Percentiles rank a stretch among this genome's conserved stretches.
These are phyloP conservation scores for Pipra filicauda DNA, from an alignment of 2,113 vertebrate genomes.

Conservation along the genomic window DNA sequence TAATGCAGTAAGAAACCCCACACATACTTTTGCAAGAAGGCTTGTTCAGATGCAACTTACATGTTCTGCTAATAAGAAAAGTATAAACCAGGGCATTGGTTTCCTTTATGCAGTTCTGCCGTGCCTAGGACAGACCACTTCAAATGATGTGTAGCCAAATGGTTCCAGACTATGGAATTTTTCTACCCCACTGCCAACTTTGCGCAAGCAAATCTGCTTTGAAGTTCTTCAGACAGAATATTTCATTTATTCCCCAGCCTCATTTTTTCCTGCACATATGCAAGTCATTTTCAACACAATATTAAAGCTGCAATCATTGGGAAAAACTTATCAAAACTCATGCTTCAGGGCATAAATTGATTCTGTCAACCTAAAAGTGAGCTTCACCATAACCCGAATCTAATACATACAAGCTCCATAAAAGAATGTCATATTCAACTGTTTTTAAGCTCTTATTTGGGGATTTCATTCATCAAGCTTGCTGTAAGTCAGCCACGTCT, in stretches of 20 bases:
- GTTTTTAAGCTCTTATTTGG: neutral
- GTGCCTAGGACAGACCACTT: slow-evolving; percentile 3
- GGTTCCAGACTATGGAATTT: slow-evolving; percentile 40
- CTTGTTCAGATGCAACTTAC: neutral
- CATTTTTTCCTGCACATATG: slow-evolving; percentile 29
- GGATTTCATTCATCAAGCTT: neutral
- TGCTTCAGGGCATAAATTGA: slow-evolving; percentile 22
- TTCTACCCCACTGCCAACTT: slow-evolving; percentile 26
- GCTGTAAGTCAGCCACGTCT: neutral
- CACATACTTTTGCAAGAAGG: neutral
- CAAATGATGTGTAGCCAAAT: slow-evolving; percentile 29
- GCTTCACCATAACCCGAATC: neutral
- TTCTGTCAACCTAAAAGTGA: neutral
- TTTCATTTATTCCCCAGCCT: slow-evolving; percentile 18
- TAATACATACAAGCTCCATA: neutral
- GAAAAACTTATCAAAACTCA: neutral
- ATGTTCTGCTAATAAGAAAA: neutral
- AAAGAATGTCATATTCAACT: neutral
- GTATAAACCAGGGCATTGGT: neutral
- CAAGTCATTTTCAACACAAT: slow-evolving; percentile 44
- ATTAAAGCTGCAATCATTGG: neutral
- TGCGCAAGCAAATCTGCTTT: slow-evolving; percentile 36
- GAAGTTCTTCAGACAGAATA: slow-evolving; percentile 36
- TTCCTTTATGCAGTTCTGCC: neutral
- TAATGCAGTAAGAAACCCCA: neutral